A percentile compares a stretch with the other conserved stretches of the same genome.
phyloP scores from a whole-genome alignment of 2,113 vertebrate genomes.

The Ictalurus punctatus region DNA sequence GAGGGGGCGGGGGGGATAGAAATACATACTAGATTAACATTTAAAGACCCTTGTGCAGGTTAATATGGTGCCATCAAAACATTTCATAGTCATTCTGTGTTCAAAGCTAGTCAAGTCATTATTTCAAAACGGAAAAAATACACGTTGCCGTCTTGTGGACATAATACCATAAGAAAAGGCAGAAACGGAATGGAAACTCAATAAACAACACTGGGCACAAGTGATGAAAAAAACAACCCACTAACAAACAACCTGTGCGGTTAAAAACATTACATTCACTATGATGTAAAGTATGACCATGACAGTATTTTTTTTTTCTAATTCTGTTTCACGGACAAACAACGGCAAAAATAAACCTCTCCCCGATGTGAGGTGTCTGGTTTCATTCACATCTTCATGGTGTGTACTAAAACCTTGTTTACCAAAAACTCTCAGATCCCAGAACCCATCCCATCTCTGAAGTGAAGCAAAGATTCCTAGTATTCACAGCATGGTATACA shows the following conservation, averaged over 20 bases:
- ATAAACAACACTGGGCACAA: neutral
- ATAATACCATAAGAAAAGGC: neutral
- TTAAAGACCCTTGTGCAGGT: neutral
- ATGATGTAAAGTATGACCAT: neutral
- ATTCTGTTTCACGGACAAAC: neutral
- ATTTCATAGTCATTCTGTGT: neutral
- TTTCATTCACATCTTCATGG: neutral
- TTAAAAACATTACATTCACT: neutral
- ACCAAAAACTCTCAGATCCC: constrained; percentile 34
- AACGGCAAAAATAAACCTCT: neutral
- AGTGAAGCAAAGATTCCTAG: constrained; percentile 56
- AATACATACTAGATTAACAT: neutral
- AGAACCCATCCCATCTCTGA: constrained; percentile 44
- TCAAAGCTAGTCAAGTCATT: neutral
- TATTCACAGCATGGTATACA: constrained; percentile 51
- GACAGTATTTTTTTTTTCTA: constrained; percentile 1
- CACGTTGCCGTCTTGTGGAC: constrained; percentile 16
- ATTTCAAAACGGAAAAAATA: neutral
- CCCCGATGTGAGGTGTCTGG: neutral
- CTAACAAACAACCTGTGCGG: neutral
- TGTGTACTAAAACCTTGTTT: constrained; percentile 24
- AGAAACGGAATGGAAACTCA: neutral
- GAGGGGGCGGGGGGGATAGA: constrained; percentile 47
- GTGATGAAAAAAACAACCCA: neutral
- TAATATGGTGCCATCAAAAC: neutral